Conservation (phyloP, 2,888 invertebrate genomes). For the Drosophila colorata region DNA sequence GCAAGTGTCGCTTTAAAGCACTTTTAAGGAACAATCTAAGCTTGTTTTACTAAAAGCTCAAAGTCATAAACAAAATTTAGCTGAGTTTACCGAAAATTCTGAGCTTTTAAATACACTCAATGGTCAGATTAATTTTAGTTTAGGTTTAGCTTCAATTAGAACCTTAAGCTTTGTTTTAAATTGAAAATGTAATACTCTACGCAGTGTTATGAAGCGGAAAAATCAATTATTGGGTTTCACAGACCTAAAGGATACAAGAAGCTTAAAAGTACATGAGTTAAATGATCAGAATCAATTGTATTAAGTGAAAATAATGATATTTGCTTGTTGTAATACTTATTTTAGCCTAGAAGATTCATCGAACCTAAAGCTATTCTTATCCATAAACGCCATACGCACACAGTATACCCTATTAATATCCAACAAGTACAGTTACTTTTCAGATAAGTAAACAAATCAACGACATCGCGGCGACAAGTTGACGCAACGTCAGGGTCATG, state of each 20-base stretch:
- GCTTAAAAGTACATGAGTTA: no score
- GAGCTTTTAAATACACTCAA: background rate
- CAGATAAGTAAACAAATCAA: slow-evolving; percentile 35
- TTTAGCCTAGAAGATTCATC: background rate
- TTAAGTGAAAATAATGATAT: no score
- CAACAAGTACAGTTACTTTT: slow-evolving; percentile 9
- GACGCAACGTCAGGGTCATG: slow-evolving; percentile 46
- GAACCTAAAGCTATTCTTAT: background rate
- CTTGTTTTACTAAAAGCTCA: background rate
- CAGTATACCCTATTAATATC: slow-evolving; percentile 29
- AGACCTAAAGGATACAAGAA: no score
- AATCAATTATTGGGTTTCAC: no score
- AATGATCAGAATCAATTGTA: no score
- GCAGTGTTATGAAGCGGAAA: no score
- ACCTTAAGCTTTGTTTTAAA: no score
- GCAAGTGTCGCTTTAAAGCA: background rate
- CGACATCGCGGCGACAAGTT: slow-evolving; percentile 35
- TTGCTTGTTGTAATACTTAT: background rate
- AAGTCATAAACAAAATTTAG: no score
- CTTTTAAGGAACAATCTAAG: no score
- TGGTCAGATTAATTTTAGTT: background rate
- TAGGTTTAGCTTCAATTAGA: no score
- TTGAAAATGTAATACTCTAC: no score
- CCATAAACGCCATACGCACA: background rate
- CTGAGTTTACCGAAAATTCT: rapidly evolving